phyloP scores from a whole-genome alignment of 2,888 invertebrate genomes.

The Autographa pulchrina region DNA sequence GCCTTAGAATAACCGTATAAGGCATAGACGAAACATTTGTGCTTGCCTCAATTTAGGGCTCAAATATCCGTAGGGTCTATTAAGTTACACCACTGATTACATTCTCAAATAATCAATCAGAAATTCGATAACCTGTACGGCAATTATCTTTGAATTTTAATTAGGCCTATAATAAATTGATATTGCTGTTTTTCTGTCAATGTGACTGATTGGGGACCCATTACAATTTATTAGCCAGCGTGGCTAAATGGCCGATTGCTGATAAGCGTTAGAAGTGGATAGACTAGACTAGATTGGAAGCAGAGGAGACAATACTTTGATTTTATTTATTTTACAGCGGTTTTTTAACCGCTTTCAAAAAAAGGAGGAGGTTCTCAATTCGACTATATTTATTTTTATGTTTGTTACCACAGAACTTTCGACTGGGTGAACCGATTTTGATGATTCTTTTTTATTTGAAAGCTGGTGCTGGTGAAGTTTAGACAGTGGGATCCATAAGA shows the following conservation, averaged over 20 bases:
- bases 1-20: no score
- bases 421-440: no score
- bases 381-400: no score
- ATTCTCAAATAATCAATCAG: conserved; percentile 39
- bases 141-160: conserved; percentile 56
- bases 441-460: no score
- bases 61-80: not conserved
- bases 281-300: conserved; percentile 37
- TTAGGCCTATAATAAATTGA: conserved; percentile 58
- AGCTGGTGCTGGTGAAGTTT: no score
- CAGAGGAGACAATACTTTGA: conserved; percentile 3
- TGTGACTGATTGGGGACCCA: conserved; percentile 71
- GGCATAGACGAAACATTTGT: no score
- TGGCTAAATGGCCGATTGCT: conserved; percentile 71
- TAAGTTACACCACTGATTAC: not conserved
- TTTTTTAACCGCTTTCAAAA: no score
- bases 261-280: conserved; percentile 61
- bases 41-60: no score
- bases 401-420: no score
- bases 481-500: no score
- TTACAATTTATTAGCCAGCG: conserved; percentile 72
- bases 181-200: conserved; percentile 62
- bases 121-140: conserved; percentile 45
- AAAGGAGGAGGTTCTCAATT: no score
- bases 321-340: not conserved